Evolutionary conservation across 2,113 vertebrate species (phyloP), one percentile per base, ranked within the genome.

Genomic region (Heterotilapia buettikoferi): DNA sequence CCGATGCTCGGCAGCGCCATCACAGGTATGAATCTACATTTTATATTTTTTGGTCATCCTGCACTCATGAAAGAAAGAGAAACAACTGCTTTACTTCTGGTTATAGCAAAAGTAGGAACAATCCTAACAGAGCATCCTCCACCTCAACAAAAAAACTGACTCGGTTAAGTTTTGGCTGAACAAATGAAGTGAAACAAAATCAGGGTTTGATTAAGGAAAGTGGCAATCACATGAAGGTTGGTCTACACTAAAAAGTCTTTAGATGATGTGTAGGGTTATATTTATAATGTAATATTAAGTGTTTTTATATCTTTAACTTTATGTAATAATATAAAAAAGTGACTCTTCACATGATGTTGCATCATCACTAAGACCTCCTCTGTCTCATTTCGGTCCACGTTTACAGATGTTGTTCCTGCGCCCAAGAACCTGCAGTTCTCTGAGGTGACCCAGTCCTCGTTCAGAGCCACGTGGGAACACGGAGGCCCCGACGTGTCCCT

Each of bases 391-490:
- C 21, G 80, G 6, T 88, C 8, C 33, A 9, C 54, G 7, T 80
- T 31, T 56, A n/a, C 90, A 97, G 97, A 96, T 90, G 96, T 96
- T 10, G 98, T 99, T 88, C 99, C 99, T 52, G 96, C 99, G 6
- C 98, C 99, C 5, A 96, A 95, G 84, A 97, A 98, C 94, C 96
- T 99, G 76, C 95, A 47, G 88, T 97, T 98, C 88, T 98, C 98
- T 2, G 97, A 98, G 4, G 95, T 98, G 66, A 97, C 97, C 26
- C 96, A 97, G 0, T 97, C 96, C 52, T 98, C 97, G 24, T 99
- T 99, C 95, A 96, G 97, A 91, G 97, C 94, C 36, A 97, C 97
- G 2, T 99, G 99, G 99, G 97, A 98, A 31, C 98, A 99, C 19
- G 98, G 98, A 24, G 99, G 98, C 81, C 94, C 97, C 0, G 98